Evolutionary conservation across 2,113 vertebrate genomes (phyloP).

Genomic region (Genyomyrus donnyi): DNA sequence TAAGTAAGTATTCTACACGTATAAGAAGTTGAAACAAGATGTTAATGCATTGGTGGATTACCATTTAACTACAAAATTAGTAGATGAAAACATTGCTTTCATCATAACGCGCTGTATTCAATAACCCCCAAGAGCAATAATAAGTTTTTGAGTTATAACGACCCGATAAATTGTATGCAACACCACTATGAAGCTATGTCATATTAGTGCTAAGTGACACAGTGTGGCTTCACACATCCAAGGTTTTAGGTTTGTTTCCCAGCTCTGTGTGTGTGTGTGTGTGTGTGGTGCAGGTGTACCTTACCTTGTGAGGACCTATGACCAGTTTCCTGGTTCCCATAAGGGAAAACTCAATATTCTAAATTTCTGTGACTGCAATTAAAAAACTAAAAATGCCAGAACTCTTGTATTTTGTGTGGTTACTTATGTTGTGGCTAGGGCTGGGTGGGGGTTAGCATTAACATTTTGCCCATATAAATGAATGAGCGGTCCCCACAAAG

Average conservation of each 20-base stretch:
- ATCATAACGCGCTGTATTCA: not conserved
- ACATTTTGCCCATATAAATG: no score
- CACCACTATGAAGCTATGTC: not conserved
- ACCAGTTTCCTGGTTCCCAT: no score
- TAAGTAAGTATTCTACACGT: not conserved
- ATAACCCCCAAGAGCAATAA: not conserved
- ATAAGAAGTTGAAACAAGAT: not conserved
- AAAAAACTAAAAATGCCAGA: no score
- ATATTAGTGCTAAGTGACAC: not conserved
- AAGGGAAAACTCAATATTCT: no score
- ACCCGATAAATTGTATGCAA: not conserved
- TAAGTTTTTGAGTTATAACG: not conserved
- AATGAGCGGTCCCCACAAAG: no score
- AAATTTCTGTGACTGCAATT: no score
- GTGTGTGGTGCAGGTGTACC: not conserved
- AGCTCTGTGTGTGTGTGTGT: not conserved
- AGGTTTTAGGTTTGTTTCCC: not conserved
- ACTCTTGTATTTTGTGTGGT: no score
- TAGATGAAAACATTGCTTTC: not conserved
- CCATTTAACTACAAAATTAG: not conserved
- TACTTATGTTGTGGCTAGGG: no score
- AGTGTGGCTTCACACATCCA: not conserved
- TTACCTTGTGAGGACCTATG: not conserved
- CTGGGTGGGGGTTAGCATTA: no score
- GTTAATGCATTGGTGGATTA: not conserved